Percentiles rank a stretch among this genome's conserved stretches.
phyloP scores from a whole-genome alignment of 2,113 vertebrate genomes.

The Bostrychus sinensis region DNA sequence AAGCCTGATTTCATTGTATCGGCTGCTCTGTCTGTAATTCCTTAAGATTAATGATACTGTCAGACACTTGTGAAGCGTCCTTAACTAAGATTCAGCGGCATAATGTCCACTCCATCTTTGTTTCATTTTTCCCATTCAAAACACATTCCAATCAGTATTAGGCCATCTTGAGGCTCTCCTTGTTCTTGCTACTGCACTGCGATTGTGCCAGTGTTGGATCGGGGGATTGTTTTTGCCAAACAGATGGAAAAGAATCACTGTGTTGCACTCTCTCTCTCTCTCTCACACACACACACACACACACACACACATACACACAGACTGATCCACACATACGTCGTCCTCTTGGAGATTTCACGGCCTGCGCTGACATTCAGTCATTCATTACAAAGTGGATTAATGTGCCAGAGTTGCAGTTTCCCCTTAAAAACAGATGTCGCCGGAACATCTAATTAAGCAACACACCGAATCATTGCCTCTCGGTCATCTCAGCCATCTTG shows the following conservation, averaged over 20 bases:
- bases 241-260: conserved; percentile 79
- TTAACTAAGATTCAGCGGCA: conserved; percentile 77
- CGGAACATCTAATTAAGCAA: conserved; percentile 75
- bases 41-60: conserved; percentile 76
- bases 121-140: conserved; percentile 70
- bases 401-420: conserved; percentile 76
- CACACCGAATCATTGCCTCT: conserved; percentile 62
- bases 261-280: conserved; percentile 48
- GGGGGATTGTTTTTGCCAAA: conserved; percentile 71
- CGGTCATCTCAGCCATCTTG: conserved; percentile 55
- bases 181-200: conserved; percentile 65
- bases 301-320: conserved; percentile 61
- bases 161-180: conserved; percentile 77
- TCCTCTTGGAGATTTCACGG: conserved; percentile 73
- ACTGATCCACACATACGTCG: conserved; percentile 60
- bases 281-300: conserved; percentile 19
- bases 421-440: conserved; percentile 76
- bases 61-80: conserved; percentile 71
- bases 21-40: conserved; percentile 72
- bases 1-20: conserved; percentile 64
- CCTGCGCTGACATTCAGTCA: conserved; percentile 73
- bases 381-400: conserved; percentile 79
- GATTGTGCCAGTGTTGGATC: conserved; percentile 60
- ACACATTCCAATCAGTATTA: conserved; percentile 74
- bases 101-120: conserved; percentile 78